These are phyloP conservation scores for Drosophila gunungcola DNA, from an alignment of 1,140 invertebrate genomes.

Conservation along the genomic window DNA sequence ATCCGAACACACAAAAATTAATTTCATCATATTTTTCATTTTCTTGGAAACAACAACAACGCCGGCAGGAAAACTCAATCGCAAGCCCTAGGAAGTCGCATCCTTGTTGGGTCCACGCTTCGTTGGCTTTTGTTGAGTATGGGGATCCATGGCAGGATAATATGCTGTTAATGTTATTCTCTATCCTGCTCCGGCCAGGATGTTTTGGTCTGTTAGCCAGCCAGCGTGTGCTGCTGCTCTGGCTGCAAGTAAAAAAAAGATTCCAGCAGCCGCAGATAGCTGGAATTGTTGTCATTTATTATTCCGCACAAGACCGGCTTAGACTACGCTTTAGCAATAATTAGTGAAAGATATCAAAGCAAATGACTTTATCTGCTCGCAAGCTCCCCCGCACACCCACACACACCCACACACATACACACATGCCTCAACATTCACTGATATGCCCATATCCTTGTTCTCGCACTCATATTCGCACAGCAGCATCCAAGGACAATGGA, in stretches of 20 bases:
- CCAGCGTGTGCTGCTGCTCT: slow-evolving; percentile 13
- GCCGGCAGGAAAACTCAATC: slow-evolving; percentile 47
- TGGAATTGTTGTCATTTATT: slow-evolving; percentile 81
- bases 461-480: slow-evolving; percentile 18
- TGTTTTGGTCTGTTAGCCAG: slow-evolving; percentile 51
- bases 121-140: slow-evolving; percentile 76
- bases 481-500: slow-evolving; percentile 67
- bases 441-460: slow-evolving; percentile 18
- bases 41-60: slow-evolving; percentile 47
- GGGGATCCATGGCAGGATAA: slow-evolving; percentile 61
- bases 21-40: slow-evolving; percentile 81
- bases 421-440: slow-evolving; percentile 15
- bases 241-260: slow-evolving; percentile 66
- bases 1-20: slow-evolving; percentile 79
- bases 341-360: slow-evolving; percentile 81
- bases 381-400: slow-evolving; percentile 22
- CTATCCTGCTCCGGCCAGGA: slow-evolving; percentile 19
- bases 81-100: slow-evolving; percentile 28
- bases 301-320: slow-evolving; percentile 68
- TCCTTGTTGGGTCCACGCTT: slow-evolving; percentile 59
- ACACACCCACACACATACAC: neutral
- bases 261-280: slow-evolving; percentile 75
- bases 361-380: slow-evolving; percentile 82
- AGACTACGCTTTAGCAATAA: slow-evolving; percentile 74
- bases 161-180: slow-evolving; percentile 75